Conservation (phyloP, 2,888 invertebrate species). For the Mesorhabditis spiculigera region DNA sequence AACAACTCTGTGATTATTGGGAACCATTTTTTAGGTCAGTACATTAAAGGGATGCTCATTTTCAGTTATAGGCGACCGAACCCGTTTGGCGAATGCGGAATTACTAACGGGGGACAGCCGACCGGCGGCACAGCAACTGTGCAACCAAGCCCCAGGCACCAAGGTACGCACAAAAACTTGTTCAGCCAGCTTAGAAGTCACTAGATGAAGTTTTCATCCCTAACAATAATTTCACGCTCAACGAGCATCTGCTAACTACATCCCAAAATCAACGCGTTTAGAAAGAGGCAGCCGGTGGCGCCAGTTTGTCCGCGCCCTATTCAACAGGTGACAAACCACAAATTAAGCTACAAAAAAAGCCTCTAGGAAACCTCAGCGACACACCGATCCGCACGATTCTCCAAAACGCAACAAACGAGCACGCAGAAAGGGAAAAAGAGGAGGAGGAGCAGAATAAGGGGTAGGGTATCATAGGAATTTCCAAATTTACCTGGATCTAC, state of each 20-base stretch:
- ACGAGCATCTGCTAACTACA: background rate
- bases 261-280: background rate
- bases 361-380: background rate
- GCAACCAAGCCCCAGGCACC: background rate
- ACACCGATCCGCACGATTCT: background rate
- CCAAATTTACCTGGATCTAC: background rate
- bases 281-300: constrained; percentile 3
- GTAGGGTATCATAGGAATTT: background rate
- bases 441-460: background rate
- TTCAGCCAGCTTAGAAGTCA: background rate
- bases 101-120: background rate
- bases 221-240: too few relatives aligned
- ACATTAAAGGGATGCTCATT: background rate
- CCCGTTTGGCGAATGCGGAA: background rate
- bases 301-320: background rate
- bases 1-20: constrained; percentile 4
- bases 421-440: background rate
- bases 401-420: constrained; percentile 5
- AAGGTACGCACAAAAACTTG: background rate
- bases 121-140: background rate
- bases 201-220: too few relatives aligned
- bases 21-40: constrained; percentile 3
- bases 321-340: background rate
- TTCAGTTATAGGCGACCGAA: background rate
- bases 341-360: constrained; percentile 3